Percentiles rank a stretch among this genome's conserved stretches.
Conservation (phyloP, 2,113 vertebrate species). For the Takifugu bimaculatus region DNA sequence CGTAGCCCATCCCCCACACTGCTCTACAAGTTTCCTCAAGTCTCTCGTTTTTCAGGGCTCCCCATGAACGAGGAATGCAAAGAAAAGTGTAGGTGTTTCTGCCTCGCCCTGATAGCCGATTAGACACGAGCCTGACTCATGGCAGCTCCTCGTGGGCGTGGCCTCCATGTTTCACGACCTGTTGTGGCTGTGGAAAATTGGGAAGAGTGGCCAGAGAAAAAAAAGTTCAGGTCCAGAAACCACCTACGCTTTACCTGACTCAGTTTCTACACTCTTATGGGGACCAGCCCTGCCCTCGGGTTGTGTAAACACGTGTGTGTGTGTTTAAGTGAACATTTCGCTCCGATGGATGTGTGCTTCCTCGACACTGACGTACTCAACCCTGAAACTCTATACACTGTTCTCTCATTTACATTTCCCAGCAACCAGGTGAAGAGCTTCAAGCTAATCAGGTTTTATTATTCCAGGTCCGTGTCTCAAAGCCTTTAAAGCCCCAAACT, state of each 20-base stretch:
- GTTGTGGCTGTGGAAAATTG: slow-evolving; percentile 43
- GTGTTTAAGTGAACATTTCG: slow-evolving; percentile 31
- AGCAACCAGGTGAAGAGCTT: slow-evolving; percentile 43
- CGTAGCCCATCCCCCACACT: slow-evolving; percentile 16
- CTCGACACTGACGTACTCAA: slow-evolving; percentile 15
- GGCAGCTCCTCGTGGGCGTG: slow-evolving; percentile 42
- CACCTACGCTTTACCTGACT: slow-evolving; percentile 29
- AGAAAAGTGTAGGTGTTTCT: slow-evolving; percentile 39
- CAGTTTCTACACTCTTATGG: slow-evolving; percentile 45
- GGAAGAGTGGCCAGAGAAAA: slow-evolving; percentile 26
- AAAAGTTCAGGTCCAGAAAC: slow-evolving; percentile 30
- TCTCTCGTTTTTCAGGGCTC: slow-evolving; percentile 20
- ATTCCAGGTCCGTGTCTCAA: slow-evolving; percentile 57
- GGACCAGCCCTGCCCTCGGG: slow-evolving; percentile 54
- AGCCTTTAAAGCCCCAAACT: slow-evolving; percentile 50
- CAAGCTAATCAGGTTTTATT: slow-evolving; percentile 58
- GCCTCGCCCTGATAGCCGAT: slow-evolving; percentile 46
- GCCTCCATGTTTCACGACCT: slow-evolving; percentile 44
- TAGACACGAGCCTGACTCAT: slow-evolving; percentile 57
- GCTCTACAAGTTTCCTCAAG: slow-evolving; percentile 46
- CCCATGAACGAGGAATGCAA: slow-evolving; percentile 38
- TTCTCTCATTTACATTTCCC: slow-evolving; percentile 17
- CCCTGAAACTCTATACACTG: slow-evolving; percentile 19
- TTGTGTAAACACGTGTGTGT: slow-evolving; percentile 53
- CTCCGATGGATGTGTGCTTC: slow-evolving; percentile 42